Evolutionary conservation across 2,888 invertebrate species (phyloP).

Genomic region (Fabriciana adippe): DNA sequence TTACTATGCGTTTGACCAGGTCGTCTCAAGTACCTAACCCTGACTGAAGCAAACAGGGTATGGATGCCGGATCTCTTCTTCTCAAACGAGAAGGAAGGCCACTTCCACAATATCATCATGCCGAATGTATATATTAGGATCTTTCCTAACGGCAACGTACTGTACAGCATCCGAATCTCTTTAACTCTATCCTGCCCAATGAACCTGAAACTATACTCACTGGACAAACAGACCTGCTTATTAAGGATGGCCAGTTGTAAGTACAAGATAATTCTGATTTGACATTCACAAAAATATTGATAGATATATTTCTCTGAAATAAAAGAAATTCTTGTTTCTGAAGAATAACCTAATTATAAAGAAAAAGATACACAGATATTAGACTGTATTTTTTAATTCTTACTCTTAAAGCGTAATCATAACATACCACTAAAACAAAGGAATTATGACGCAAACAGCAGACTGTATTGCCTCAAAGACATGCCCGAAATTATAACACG

Average conservation of each 20-base stretch:
- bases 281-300: slow-evolving; percentile 1
- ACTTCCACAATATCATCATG: slow-evolving; percentile 98
- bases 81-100: slow-evolving; percentile 98
- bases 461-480: no score
- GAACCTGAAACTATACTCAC: slow-evolving; percentile 97
- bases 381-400: no score
- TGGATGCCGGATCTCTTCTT: slow-evolving; percentile 99
- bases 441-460: no score
- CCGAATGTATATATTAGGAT: slow-evolving; percentile 98
- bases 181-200: slow-evolving; percentile 98
- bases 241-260: slow-evolving; percentile 98
- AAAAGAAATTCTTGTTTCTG: no score
- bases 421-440: no score
- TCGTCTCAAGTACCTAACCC: slow-evolving; percentile 93
- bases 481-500: no score
- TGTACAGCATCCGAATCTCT: slow-evolving; percentile 98
- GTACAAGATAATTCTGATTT: slow-evolving; percentile 81
- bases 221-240: slow-evolving; percentile 97
- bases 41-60: slow-evolving; percentile 96
- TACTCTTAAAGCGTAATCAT: no score
- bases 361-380: no score
- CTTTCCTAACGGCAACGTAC: slow-evolving; percentile 96
- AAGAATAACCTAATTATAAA: no score
- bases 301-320: no score
- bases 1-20: slow-evolving; percentile 75